Percentiles rank a stretch among this genome's conserved stretches.
These are phyloP conservation scores for Agrochola lota DNA, from an alignment of 2,888 invertebrate genomes.

Conservation along the genomic window DNA sequence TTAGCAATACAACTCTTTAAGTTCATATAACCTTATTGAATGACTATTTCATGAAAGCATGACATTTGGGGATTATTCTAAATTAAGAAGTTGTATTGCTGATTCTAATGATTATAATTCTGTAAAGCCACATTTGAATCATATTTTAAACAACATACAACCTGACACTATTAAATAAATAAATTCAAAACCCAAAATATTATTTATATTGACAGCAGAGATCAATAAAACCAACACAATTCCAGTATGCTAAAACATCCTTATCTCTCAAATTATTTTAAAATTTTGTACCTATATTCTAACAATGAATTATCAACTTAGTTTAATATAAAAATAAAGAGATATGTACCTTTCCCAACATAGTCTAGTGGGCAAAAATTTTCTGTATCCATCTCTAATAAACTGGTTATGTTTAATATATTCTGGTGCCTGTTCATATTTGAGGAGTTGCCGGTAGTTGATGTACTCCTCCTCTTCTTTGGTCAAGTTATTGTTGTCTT, in stretches of 20 bases:
- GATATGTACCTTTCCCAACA: slow-evolving; percentile 95
- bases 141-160: no score
- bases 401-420: slow-evolving; percentile 97
- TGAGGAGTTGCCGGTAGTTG: slow-evolving; percentile 86
- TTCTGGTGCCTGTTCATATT: slow-evolving; percentile 93
- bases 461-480: slow-evolving; percentile 87
- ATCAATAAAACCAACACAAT: not conserved
- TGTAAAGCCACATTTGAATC: no score
- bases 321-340: not conserved
- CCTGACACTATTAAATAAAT: not conserved
- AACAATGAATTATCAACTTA: not conserved
- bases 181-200: not conserved
- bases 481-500: slow-evolving; percentile 87
- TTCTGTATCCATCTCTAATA: slow-evolving; percentile 96
- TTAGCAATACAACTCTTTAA: no score
- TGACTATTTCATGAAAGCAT: no score
- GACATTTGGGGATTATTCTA: no score
- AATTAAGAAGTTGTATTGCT: no score
- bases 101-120: no score
- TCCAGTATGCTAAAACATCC: not conserved
- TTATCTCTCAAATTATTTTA: not conserved
- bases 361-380: slow-evolving; percentile 94
- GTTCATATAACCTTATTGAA: no score
- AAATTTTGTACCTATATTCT: not conserved
- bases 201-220: not conserved